Conservation (phyloP, 2,797 vertebrate genomes). For the Mionectes olivaceus region DNA sequence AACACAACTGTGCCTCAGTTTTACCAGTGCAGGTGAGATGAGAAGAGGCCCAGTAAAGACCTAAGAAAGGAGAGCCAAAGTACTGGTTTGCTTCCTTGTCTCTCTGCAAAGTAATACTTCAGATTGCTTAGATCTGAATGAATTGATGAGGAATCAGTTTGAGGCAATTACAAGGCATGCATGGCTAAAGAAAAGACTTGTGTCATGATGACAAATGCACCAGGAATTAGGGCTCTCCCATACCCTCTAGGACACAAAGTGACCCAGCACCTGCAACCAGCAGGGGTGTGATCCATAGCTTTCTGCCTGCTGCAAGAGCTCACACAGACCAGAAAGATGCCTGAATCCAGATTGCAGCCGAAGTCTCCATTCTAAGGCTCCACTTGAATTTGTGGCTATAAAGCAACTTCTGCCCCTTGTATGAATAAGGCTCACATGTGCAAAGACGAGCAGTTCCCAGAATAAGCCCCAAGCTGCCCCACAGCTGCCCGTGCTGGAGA, state of each 20-base stretch:
- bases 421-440: fast-evolving
- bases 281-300: fast-evolving
- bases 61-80: neutral
- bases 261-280: neutral
- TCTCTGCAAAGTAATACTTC: neutral
- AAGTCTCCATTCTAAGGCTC: neutral
- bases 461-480: neutral
- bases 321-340: neutral
- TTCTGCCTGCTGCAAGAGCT: neutral
- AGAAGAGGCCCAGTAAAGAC: neutral
- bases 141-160: neutral
- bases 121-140: neutral
- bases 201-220: fast-evolving
- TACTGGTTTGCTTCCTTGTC: neutral
- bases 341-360: neutral
- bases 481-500: neutral
- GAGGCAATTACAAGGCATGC: neutral
- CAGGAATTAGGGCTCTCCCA: neutral
- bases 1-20: neutral
- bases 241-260: fast-evolving
- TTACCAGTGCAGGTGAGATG: neutral
- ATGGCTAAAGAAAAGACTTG: fast-evolving
- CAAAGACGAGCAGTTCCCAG: neutral
- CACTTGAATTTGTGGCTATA: neutral
- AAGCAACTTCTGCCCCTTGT: neutral